Conservation (phyloP, 1,140 invertebrate species). For the Acyrthosiphon pisum region DNA sequence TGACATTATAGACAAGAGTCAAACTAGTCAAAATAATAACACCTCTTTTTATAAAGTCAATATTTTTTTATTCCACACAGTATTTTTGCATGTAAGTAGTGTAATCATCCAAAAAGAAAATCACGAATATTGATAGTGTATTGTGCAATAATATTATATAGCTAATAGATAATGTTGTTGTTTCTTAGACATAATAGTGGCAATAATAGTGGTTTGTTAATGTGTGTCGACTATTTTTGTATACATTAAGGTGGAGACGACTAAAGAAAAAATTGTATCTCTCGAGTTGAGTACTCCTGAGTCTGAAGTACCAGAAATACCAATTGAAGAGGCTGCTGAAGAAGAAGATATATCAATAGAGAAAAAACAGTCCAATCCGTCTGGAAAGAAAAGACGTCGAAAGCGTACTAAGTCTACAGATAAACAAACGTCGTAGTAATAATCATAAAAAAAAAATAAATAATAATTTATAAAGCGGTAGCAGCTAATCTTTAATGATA, state of each 20-base stretch:
- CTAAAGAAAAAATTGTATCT: slow-evolving; percentile 86
- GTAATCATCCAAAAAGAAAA: not conserved
- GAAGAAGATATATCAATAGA: slow-evolving; percentile 60
- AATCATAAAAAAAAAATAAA: not conserved
- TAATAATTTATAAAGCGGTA: not conserved
- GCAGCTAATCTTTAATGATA: not conserved
- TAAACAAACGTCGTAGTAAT: slow-evolving; percentile 33
- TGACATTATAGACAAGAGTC: not conserved
- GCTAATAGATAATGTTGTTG: not conserved
- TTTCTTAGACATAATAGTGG: not conserved
- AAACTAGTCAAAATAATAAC: slow-evolving; percentile 6
- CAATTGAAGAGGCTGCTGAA: slow-evolving; percentile 60
- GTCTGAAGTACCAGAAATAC: slow-evolving; percentile 64
- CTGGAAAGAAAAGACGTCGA: slow-evolving; percentile 33
- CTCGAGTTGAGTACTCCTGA: slow-evolving; percentile 77
- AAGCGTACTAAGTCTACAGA: slow-evolving; percentile 53
- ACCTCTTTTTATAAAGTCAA: not conserved
- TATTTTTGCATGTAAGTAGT: slow-evolving; percentile 40
- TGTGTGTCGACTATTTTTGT: slow-evolving; percentile 7
- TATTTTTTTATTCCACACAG: not conserved
- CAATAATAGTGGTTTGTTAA: not conserved
- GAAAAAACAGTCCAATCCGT: slow-evolving; percentile 60
- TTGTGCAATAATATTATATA: not conserved
- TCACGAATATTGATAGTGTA: not conserved
- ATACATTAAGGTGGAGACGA: slow-evolving; percentile 78